Evolutionary conservation across 2,113 vertebrate species (phyloP).

Genomic region (Hydropotes inermis): DNA sequence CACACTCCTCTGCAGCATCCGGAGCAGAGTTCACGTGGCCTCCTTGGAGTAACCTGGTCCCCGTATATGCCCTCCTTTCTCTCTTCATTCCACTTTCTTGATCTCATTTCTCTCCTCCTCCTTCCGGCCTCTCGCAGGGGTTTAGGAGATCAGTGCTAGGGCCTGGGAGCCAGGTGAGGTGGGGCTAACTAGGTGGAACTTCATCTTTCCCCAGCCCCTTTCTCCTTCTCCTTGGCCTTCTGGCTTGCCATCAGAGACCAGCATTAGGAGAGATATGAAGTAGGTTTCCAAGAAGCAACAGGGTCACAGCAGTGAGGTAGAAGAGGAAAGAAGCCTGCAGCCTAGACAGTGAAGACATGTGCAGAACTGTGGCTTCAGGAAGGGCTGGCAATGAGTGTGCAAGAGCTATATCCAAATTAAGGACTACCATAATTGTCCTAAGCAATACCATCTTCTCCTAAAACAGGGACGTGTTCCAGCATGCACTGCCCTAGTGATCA

Average conservation of each 20-base stretch:
- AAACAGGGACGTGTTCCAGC: background rate
- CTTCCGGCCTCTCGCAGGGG: background rate
- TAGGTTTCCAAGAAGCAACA: background rate
- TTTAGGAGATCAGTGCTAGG: background rate
- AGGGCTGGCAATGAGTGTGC: background rate
- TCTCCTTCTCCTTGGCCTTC: background rate
- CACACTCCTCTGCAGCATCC: background rate
- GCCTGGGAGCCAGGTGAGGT: background rate
- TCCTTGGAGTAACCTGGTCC: background rate
- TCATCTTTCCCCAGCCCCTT: background rate
- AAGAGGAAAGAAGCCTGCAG: background rate
- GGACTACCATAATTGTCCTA: background rate
- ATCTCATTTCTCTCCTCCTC: background rate
- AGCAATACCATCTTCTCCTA: background rate
- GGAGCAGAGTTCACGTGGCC: background rate
- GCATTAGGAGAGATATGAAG: background rate
- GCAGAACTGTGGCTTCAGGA: background rate
- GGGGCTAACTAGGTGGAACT: background rate
- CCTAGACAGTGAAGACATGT: background rate
- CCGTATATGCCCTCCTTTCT: background rate
- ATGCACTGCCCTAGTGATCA: background rate
- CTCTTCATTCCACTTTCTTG: background rate
- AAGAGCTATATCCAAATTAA: background rate
- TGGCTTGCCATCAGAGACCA: background rate
- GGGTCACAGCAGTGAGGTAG: background rate